phyloP scores from a whole-genome alignment of 2,113 vertebrate species.

The Oncorhynchus nerka region DNA sequence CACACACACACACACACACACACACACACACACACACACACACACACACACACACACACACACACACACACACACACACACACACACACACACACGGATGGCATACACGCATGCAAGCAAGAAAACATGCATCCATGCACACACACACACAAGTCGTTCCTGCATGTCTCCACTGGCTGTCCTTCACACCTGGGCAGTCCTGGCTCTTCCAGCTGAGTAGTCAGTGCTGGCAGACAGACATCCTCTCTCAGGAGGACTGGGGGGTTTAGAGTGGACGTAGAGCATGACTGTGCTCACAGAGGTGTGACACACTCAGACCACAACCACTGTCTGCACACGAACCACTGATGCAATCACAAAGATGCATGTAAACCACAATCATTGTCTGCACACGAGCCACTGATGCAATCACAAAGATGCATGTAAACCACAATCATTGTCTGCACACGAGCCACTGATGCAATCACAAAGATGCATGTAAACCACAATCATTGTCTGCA shows the following conservation, averaged over 20 bases:
- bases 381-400: background rate
- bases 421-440: background rate
- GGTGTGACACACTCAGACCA: background rate
- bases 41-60: no score
- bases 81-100: background rate
- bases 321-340: background rate
- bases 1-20: no score
- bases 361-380: background rate
- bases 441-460: background rate
- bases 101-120: background rate
- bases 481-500: background rate
- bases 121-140: background rate
- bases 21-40: no score
- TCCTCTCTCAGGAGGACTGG: background rate
- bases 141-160: background rate
- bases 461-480: background rate
- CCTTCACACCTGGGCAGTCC: slow-evolving; percentile 19
- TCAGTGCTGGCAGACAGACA: slow-evolving; percentile 10
- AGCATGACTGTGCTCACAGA: background rate
- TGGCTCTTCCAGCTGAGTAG: slow-evolving; percentile 8
- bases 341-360: no score
- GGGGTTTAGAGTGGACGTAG: background rate
- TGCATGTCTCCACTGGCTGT: no score
- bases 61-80: no score
- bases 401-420: background rate